Evolutionary conservation across 53 echinoderm and acorn worm genomes (phyloP), one percentile per base, ranked within the genome.

Genomic region (Henricia sp.): DNA sequence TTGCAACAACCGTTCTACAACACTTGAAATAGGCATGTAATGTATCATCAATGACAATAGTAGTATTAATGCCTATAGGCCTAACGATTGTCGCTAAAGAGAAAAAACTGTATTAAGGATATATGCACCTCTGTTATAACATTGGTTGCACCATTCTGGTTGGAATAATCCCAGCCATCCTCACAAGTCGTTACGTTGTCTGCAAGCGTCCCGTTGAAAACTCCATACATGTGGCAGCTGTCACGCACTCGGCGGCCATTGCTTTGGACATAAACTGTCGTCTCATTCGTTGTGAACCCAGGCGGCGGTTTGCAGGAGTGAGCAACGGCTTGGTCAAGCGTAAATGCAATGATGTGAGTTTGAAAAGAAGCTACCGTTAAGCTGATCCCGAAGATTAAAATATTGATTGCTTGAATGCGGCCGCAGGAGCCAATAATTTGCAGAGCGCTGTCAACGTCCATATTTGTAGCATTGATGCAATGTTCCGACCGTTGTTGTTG

Each of bases 281-380:
- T 68, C 68, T 68, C 23, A 41, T 68, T 68, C 3, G 68, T 25
- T 23, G 68, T 68, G 40, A 68, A 68, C 24, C 68, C 68, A 5
- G 40, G 42, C 14, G 68, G 40, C n/a, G 68, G 68, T 23, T 68
- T 68, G 42, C 68, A 68, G 68, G 39, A 41, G 68, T 40, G 25
- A 0, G 39, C 2, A 0, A 68, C n/a, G 21, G 68, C 20, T 37
- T 72, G 52, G 54, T 72, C 73, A 6, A 54, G 29, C 14, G 73
- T 37, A 35, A 50, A 2, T 1, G 51, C 20, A 3, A 72, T 13
- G 0, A 34, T 29, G 13, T 13, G n/a, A 14, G 5, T 6, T 70
- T 32, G 64, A 4, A 34, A 3, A 26, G 33, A 8, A 6, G 1
- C 33, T 3, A 16, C 6, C 10, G 40, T 16, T 27, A 68, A 6